A percentile compares a stretch with the other conserved stretches of the same genome.
Evolutionary conservation across 2,797 vertebrate species (phyloP).

Genomic region (Sitta carolinensis): DNA sequence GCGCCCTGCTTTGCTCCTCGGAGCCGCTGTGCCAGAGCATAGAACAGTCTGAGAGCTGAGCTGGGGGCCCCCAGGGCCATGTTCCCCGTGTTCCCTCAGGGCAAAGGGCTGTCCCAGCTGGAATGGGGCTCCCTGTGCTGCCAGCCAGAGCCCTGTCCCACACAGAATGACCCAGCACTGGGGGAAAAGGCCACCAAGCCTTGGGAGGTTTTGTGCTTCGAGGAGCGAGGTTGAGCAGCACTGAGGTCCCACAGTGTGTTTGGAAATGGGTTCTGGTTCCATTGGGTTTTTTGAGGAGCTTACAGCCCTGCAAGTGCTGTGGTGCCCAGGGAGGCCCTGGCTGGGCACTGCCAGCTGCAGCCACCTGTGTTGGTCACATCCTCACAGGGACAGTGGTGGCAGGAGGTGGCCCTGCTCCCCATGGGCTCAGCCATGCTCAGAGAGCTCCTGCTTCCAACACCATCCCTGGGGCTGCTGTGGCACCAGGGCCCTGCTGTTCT

Average conservation of each 20-base stretch:
- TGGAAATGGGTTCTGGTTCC: neutral
- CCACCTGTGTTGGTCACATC: rapidly evolving
- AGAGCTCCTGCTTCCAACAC: neutral
- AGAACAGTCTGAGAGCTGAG: neutral
- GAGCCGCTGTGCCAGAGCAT: neutral
- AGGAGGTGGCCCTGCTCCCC: neutral
- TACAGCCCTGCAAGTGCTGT: neutral
- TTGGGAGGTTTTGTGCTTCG: neutral
- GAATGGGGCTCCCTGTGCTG: neutral
- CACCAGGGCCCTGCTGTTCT: neutral
- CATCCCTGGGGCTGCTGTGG: neutral
- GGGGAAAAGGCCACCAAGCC: neutral
- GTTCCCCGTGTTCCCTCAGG: neutral
- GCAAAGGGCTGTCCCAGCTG: rapidly evolving
- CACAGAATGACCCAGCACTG: rapidly evolving
- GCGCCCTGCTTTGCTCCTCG: constrained; percentile 41
- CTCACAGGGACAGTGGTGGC: neutral
- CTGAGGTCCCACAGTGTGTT: neutral
- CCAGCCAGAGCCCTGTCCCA: neutral
- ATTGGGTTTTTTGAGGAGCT: neutral
- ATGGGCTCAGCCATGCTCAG: neutral
- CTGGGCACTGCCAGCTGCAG: neutral
- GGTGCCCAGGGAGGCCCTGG: neutral
- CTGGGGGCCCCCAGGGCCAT: neutral
- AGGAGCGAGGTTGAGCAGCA: neutral